phyloP scores from a whole-genome alignment of 2,797 vertebrate species.

The Sardinella longiceps region DNA sequence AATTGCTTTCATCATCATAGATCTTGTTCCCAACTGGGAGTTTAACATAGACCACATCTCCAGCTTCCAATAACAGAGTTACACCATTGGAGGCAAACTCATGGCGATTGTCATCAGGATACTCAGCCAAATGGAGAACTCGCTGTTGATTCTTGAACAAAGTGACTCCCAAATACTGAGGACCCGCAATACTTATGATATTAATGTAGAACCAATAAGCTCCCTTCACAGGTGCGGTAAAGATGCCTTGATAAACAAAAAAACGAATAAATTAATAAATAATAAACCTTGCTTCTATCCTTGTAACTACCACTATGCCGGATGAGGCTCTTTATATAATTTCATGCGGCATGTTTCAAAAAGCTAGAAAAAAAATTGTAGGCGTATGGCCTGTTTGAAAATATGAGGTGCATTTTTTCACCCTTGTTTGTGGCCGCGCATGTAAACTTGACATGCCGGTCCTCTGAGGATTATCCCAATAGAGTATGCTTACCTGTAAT shows the following conservation, averaged over 20 bases:
- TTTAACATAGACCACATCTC: constrained; percentile 31
- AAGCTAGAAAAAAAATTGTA: no score
- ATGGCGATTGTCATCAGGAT: neutral
- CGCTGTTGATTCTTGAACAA: constrained; percentile 26
- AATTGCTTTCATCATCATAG: neutral
- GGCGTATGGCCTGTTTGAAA: no score
- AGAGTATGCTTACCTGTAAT: constrained; percentile 33
- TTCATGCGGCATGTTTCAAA: no score
- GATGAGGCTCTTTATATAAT: no score
- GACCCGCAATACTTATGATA: neutral
- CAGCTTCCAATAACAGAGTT: constrained; percentile 29
- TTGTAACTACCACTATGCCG: no score
- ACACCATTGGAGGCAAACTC: constrained; percentile 31
- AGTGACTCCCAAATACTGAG: neutral
- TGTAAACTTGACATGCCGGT: no score
- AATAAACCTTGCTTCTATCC: no score
- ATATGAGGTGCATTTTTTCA: no score
- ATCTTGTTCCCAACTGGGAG: neutral
- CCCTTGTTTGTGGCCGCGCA: no score
- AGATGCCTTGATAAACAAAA: constrained; percentile 28
- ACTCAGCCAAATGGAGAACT: constrained; percentile 18
- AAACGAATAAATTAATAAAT: no score
- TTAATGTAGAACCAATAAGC: constrained; percentile 39
- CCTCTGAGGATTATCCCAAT: no score
- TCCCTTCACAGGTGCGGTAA: constrained; percentile 27